Conservation (phyloP, 2,888 invertebrate genomes). For the Dryomyza anilis region DNA sequence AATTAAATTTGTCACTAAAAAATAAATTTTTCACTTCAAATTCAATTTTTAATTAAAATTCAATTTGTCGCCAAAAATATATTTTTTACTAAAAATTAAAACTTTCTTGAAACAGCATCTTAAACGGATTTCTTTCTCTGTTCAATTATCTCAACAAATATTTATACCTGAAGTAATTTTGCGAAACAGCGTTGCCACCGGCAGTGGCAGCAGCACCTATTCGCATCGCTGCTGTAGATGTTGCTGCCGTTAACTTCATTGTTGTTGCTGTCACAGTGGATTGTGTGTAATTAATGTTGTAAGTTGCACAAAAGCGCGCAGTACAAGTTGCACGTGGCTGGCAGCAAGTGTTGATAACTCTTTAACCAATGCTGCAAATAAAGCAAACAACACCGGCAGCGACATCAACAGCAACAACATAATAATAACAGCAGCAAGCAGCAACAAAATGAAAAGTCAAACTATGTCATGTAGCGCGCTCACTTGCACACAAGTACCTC, state of each 20-base stretch:
- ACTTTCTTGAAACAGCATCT: neutral
- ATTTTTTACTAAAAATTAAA: too few relatives aligned
- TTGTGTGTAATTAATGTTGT: slow-evolving; percentile 13
- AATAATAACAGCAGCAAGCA: neutral
- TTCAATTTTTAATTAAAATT: too few relatives aligned
- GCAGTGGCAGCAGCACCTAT: too few relatives aligned
- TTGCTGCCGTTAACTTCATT: neutral
- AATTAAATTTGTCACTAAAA: too few relatives aligned
- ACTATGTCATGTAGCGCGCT: neutral
- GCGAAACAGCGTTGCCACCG: too few relatives aligned
- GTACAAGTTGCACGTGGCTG: neutral
- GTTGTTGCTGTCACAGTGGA: neutral
- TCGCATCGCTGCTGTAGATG: neutral
- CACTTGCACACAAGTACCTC: neutral
- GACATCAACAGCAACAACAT: neutral
- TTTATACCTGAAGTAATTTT: too few relatives aligned
- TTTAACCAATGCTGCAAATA: slow-evolving; percentile 9
- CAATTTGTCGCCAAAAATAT: too few relatives aligned
- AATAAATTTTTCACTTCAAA: too few relatives aligned
- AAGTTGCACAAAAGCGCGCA: slow-evolving; percentile 9
- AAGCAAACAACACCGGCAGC: neutral
- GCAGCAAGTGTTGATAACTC: slow-evolving; percentile 12
- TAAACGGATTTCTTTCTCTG: too few relatives aligned
- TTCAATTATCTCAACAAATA: too few relatives aligned
- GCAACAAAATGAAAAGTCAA: neutral